These are phyloP conservation scores for Corythornis madagascariensis DNA, from an alignment of 2,113 vertebrate species.

Conservation along the genomic window DNA sequence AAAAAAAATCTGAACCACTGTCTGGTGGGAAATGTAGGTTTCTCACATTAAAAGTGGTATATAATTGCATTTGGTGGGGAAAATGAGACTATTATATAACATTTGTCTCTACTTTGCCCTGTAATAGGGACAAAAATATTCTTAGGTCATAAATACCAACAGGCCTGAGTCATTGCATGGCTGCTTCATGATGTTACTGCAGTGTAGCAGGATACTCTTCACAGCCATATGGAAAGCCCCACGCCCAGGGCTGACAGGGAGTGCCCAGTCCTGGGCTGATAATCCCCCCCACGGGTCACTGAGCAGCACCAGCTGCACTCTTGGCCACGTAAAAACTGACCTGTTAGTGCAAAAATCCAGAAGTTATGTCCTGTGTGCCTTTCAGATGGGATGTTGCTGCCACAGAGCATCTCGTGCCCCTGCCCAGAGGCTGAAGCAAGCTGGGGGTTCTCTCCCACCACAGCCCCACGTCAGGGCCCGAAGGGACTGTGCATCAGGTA, in stretches of 20 bases:
- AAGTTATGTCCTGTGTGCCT: neutral
- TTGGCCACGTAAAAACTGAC: neutral
- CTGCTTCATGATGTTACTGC: neutral
- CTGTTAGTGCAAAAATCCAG: neutral
- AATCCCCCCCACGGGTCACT: neutral
- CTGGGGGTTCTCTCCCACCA: neutral
- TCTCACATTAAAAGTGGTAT: neutral
- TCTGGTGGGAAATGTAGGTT: neutral
- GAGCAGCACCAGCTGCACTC: neutral
- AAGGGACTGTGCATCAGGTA: neutral
- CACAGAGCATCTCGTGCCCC: neutral
- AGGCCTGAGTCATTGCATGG: neutral
- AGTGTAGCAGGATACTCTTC: neutral
- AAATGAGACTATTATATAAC: neutral
- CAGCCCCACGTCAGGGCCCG: accelerated
- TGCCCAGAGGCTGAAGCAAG: neutral
- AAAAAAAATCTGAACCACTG: neutral
- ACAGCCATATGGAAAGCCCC: neutral
- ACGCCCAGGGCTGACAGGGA: neutral
- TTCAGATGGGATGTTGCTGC: neutral
- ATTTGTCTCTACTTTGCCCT: neutral
- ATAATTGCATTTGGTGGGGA: neutral
- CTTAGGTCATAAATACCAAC: neutral
- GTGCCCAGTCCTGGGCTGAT: neutral
- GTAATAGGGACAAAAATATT: neutral